Base-by-base conservation (phyloP, 2,113 vertebrate species). In the Panthera tigris region DNA sequence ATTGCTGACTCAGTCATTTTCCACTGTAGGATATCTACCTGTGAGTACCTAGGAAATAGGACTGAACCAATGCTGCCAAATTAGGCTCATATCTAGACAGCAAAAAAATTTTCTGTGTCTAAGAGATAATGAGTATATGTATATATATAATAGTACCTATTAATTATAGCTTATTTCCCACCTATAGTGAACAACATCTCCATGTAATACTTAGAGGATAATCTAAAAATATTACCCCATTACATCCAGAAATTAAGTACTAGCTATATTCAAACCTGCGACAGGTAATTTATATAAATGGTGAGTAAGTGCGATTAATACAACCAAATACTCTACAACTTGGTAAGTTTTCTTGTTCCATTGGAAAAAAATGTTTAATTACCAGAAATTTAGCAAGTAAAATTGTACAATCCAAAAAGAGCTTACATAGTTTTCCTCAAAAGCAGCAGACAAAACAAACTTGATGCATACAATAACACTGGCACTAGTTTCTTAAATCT, bases 151-250 rank as follows among this genome's bases (percentile, higher is more conserved):
- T 27, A 39, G 71, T 74, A 74, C 41, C 45, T 74, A 45, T 27
- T 41, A 27, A 45, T 74, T 74, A 74, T 19, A 91, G 55, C 13
- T 52, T 55, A 86, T 39, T 89, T 87, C 25, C 31, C 50, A 95
- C 6, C 3, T 63, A 87, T 0, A n/a, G 50, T 41, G 23, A 96
- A 88, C 48, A 66, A 68, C 9, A 82, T 31, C 18, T 48, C 29
- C 31, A 91, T 31, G 50, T 79, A 83, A 89, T 55, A 33, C n/a
- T 63, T 89, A 74, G 6, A 86, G 14, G 3, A 95, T 89, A 52
- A 91, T 68, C 82, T 89, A 96, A 92, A 84, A 95, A 48, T 65
- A 93, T 48, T 39, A 94, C 68, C 21, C 61, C 57, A 31, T 36
- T 84, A 33, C 4, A 94, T 39, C 19, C 71, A 92, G 65, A 96